phyloP scores from a whole-genome alignment of 1,140 invertebrate species.

The Hyposmocoma kahamanoa region DNA sequence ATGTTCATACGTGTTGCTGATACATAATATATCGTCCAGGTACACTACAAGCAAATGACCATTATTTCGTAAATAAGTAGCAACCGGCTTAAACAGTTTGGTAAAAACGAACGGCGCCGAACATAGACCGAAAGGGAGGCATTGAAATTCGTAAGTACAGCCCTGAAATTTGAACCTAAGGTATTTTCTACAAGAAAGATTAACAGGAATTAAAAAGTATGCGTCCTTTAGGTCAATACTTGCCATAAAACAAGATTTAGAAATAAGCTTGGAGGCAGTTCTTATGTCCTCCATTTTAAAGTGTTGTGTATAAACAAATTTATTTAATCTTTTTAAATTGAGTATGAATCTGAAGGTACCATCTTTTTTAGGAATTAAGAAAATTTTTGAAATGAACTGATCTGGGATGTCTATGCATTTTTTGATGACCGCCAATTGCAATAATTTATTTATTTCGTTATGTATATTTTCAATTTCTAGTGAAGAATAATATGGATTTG shows the following conservation, averaged over 20 bases:
- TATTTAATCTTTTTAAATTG: slow-evolving; percentile 15
- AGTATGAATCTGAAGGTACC: slow-evolving; percentile 11
- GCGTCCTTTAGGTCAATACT: slow-evolving; percentile 9
- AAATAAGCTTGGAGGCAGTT: slow-evolving; percentile 6
- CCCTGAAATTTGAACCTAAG: slow-evolving; percentile 7
- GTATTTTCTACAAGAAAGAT: slow-evolving; percentile 2
- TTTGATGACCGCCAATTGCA: too few species aligned
- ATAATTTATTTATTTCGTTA: too few species aligned
- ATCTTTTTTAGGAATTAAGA: slow-evolving; percentile 12
- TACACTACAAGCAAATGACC: slow-evolving; percentile 2
- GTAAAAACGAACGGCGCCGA: slow-evolving; percentile 8
- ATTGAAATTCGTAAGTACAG: slow-evolving; percentile 5
- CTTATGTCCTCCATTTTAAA: slow-evolving; percentile 25
- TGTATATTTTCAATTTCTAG: too few species aligned
- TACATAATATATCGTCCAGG: slow-evolving; percentile 8
- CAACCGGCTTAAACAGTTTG: slow-evolving; percentile 8
- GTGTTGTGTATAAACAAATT: slow-evolving; percentile 9
- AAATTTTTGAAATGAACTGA: slow-evolving; percentile 13
- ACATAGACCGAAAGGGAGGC: slow-evolving; percentile 6
- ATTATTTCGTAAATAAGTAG: slow-evolving; percentile 2
- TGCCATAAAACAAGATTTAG: slow-evolving; percentile 1
- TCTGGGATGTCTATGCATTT: too few species aligned
- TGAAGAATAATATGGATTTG: too few species aligned
- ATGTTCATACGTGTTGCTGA: slow-evolving; percentile 3
- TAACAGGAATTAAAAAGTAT: slow-evolving; percentile 8